Percentiles rank a stretch among this genome's conserved stretches.
phyloP scores from a whole-genome alignment of 1,140 invertebrate genomes.

The Pararge aegeria region DNA sequence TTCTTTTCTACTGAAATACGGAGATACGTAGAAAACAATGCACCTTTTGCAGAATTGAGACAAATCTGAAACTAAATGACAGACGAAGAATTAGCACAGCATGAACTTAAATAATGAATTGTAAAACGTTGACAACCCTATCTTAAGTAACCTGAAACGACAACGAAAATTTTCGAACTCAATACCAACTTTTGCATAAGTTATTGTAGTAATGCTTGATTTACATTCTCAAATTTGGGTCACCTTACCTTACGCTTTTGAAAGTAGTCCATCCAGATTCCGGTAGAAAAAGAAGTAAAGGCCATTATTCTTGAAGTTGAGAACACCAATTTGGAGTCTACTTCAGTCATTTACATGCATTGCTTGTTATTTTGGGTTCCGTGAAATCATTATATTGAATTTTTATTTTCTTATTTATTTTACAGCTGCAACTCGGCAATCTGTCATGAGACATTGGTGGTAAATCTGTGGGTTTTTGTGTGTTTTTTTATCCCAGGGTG shows the following conservation, averaged over 20 bases:
- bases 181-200: constrained; percentile 24
- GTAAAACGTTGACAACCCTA: background rate
- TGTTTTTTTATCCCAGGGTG: no score
- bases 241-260: constrained; percentile 52
- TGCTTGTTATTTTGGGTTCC: background rate
- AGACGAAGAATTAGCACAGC: no score
- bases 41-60: no score
- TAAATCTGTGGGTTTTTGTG: no score
- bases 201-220: constrained; percentile 22
- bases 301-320: constrained; percentile 34
- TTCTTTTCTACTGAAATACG: no score
- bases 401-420: no score
- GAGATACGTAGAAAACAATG: no score
- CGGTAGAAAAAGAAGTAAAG: constrained; percentile 48
- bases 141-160: background rate
- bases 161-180: background rate
- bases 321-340: background rate
- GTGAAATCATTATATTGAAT: no score
- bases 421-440: no score
- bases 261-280: constrained; percentile 71
- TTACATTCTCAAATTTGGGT: constrained; percentile 46
- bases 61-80: no score
- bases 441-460: no score
- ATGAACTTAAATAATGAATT: no score
- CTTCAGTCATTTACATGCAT: background rate